phyloP scores from a whole-genome alignment of 2,888 invertebrate species.

The Papilio demoleus region DNA sequence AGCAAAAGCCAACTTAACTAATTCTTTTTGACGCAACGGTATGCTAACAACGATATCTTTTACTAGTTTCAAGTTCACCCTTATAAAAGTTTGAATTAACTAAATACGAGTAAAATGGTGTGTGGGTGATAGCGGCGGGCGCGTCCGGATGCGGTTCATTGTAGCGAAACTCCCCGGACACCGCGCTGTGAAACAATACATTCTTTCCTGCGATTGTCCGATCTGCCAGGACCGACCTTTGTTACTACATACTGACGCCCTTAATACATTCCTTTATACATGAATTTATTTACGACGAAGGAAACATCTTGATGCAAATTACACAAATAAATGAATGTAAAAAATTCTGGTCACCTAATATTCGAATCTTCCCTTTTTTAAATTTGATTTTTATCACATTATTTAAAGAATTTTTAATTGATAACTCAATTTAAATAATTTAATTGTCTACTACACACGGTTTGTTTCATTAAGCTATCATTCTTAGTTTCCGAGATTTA shows the following conservation, averaged over 20 bases:
- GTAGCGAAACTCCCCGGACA: slow-evolving; percentile 80
- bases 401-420: too few species aligned
- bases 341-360: too few species aligned
- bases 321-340: too few species aligned
- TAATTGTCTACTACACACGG: too few species aligned
- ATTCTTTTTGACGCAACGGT: background rate
- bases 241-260: slow-evolving; percentile 47
- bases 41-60: background rate
- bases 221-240: slow-evolving; percentile 49
- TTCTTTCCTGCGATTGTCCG: slow-evolving; percentile 80
- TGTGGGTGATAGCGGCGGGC: slow-evolving; percentile 49
- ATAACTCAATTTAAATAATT: too few species aligned
- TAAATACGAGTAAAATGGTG: slow-evolving; percentile 41
- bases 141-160: slow-evolving; percentile 80
- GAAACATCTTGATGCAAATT: background rate
- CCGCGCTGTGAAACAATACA: slow-evolving; percentile 74
- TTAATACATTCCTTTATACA: slow-evolving; percentile 43
- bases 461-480: too few species aligned
- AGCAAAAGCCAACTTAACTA: background rate
- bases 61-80: slow-evolving; percentile 21
- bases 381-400: too few species aligned
- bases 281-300: background rate
- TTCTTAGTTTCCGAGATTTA: too few species aligned
- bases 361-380: too few species aligned
- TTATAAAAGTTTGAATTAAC: slow-evolving; percentile 27